phyloP scores from a whole-genome alignment of 1,140 invertebrate species.

The Drosophila lacertosa region DNA sequence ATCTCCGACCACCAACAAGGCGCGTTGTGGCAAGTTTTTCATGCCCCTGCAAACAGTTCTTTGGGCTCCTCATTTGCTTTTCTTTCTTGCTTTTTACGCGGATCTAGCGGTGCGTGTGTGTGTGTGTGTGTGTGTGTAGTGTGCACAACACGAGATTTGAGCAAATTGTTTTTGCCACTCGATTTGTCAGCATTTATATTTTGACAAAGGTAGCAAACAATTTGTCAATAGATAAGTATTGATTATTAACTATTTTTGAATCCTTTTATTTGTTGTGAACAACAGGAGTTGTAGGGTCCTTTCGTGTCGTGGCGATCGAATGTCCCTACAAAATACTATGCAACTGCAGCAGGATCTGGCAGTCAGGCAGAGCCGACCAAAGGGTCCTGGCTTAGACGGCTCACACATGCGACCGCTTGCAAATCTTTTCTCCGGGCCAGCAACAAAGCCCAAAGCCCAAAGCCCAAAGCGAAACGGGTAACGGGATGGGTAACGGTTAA shows the following conservation, averaged over 20 bases:
- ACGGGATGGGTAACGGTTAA: no score
- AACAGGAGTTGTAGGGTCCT: conserved; percentile 4
- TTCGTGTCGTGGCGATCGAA: neutral
- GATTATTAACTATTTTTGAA: no score
- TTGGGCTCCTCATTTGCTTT: neutral
- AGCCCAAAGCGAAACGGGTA: conserved; percentile 18
- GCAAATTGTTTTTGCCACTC: neutral
- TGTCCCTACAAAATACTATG: conserved; percentile 55
- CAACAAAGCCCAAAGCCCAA: conserved; percentile 4
- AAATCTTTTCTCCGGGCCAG: conserved; percentile 65
- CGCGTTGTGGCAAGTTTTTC: conserved; percentile 61
- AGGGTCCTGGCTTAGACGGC: no score
- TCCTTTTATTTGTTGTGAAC: no score
- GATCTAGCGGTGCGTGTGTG: neutral
- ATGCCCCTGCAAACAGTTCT: conserved; percentile 27
- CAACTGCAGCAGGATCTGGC: conserved; percentile 44
- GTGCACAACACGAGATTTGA: conserved; percentile 17
- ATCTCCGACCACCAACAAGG: conserved; percentile 73
- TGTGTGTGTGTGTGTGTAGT: conserved; percentile 16
- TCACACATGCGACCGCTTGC: conserved; percentile 67
- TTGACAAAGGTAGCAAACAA: neutral
- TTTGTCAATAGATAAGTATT: no score
- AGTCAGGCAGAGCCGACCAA: neutral
- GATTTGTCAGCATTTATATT: no score
- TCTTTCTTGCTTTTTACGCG: neutral